Evolutionary conservation across 2,113 vertebrate species (phyloP).

Genomic region (Macquaria ambigua): DNA sequence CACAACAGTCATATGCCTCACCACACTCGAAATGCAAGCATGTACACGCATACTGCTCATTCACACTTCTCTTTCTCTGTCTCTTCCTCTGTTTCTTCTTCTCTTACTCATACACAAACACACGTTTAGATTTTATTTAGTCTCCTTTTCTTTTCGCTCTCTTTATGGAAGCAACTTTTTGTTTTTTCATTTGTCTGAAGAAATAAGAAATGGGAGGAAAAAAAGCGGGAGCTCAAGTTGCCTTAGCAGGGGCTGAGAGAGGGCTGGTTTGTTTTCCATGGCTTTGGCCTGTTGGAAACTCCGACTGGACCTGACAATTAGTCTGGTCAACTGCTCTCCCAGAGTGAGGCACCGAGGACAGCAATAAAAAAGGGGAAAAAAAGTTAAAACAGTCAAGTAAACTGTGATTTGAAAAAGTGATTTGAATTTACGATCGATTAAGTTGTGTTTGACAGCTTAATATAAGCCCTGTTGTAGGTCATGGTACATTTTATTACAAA

Average conservation of each 20-base stretch:
- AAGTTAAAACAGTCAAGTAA: constrained; percentile 11
- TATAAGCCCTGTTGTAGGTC: constrained; percentile 8
- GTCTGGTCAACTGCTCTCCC: constrained; percentile 56
- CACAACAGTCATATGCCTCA: constrained; percentile 26
- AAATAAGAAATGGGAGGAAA: constrained; percentile 54
- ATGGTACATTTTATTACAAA: constrained; percentile 25
- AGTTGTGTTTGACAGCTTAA: constrained; percentile 48
- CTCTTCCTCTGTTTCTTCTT: neutral
- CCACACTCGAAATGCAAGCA: constrained; percentile 17
- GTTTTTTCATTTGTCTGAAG: constrained; percentile 41
- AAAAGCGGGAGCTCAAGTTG: constrained; percentile 46
- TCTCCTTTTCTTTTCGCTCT: neutral
- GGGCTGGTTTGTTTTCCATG: constrained; percentile 66
- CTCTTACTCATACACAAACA: neutral
- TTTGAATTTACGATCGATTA: constrained; percentile 40
- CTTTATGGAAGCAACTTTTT: constrained; percentile 4
- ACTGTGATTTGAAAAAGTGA: constrained; percentile 17
- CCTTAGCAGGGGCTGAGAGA: constrained; percentile 41
- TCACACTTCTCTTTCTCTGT: neutral
- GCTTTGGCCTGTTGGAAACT: constrained; percentile 64
- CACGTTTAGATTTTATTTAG: constrained; percentile 7
- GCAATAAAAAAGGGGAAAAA: constrained; percentile 12
- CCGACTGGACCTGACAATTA: constrained; percentile 70
- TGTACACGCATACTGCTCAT: constrained; percentile 24
- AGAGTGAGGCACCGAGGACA: constrained; percentile 33